Base-by-base conservation (phyloP, 2,888 invertebrate genomes). In the Oligia fasciuncula region DNA sequence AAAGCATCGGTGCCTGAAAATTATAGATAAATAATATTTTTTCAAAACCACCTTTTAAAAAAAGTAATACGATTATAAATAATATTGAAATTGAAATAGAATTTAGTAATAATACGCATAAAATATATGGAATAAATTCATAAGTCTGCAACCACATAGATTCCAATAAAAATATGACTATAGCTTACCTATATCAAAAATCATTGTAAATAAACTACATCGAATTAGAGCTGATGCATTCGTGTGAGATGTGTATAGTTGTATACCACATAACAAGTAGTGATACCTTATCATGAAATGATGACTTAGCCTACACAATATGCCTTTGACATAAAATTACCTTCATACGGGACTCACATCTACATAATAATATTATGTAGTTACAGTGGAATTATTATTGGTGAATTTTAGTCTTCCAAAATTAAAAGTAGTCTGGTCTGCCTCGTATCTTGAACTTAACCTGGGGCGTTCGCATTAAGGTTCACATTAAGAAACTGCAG, bases 1-100 rank as follows among this genome's bases (percentile, higher is more conserved):
- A 91, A 93, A 92, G 91, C 92, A 94, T 93, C 92, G 94, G 95
- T 96, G 96, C 96, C 96, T 96, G 93, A 94, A 94, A 89, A 93
- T 92, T 91, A 94, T 93, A 94, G 89, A 94, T 92, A 88, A 93
- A 91, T 90, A 88, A 94, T 96, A 95, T 95, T 94, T 96, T 94
- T 96, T 93, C 94, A 95, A 94, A 89, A 88, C 90, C 93, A 94
- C 91, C 92, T 91, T 93, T 92, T 90, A 88, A 90, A 91, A 90
- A 83, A 77, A 86, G 35, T 83, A 83, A 90, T 89, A 88, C 84
- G 83, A 90, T 88, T 89, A 91, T 89, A 87, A 81, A 90, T 91
- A 91, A 90, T 91, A 91, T 88, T 91, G 87, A 91, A 85, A 92
- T 88, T 91, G 87, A 91, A 91, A 91, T 91, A 90, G 89, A 89